Evolutionary conservation across 2,888 invertebrate genomes (phyloP), one percentile per base, ranked within the genome.

Genomic region (Hybos culiciformis): DNA sequence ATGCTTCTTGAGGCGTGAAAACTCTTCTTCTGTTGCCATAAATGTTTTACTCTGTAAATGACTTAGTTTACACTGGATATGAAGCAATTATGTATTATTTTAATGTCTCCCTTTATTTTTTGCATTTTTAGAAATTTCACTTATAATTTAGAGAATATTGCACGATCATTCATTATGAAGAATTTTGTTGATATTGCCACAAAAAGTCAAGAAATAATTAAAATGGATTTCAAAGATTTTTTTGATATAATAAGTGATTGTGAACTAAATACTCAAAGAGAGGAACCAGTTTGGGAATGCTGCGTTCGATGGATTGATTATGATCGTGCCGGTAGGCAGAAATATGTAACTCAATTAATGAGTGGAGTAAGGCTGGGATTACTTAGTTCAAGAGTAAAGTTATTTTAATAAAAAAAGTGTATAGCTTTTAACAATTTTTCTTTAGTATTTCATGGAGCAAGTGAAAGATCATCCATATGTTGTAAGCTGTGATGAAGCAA

Each of bases 381-480:
- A 23, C 71, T 93, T 56, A 86, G 90, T 51, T 88, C 90, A 3
- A 73, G 73, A 67, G 76, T 75, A 57, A 51, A 58, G 46, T 23
- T 29, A 33, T 20, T n/a, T 33, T 8, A 4, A 17, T 23, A 21
- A 5, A 21, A 26, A 29, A 29, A 29, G n/a, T 29, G n/a, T 29
- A 12, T n/a, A 20, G 21, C 5, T 26, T 24, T 32, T 29, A 20
- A 17, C 12, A 19, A 17, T 17, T 29, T 14, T 7, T 41, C 53
- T 58, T n/a, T 74, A 88, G 71, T 92, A 83, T 63, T 93, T 93
- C 63, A 73, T 91, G 61, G 91, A 92, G 62, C 80, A 83, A 58
- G 87, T 90, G 1, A 88, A 87, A 62, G 83, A 85, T 50, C 88
- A 93, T 62, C 80, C 80, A 0, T 91, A 85, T 62, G 87, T 94